These are phyloP conservation scores for Drosophila dives DNA, from an alignment of 2,888 invertebrate species.

Conservation along the genomic window DNA sequence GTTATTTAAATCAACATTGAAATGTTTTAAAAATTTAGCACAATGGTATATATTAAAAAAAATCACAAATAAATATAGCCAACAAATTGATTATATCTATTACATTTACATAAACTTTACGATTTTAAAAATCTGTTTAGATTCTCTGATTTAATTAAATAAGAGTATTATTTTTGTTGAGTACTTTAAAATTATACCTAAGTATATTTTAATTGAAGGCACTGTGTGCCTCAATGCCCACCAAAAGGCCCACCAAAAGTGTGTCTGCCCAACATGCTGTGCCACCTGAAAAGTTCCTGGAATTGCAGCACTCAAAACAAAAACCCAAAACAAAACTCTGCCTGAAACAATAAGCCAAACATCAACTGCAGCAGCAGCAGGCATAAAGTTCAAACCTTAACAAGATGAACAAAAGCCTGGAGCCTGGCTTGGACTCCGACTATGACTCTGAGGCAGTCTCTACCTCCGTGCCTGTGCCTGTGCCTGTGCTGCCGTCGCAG, in stretches of 20 bases:
- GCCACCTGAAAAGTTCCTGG: conserved; percentile 81
- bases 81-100: neutral
- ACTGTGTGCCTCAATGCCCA: conserved; percentile 44
- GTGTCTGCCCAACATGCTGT: conserved; percentile 74
- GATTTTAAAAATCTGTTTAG: neutral
- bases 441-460: conserved; percentile 9
- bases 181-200: conserved; percentile 56
- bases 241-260: conserved; percentile 70
- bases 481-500: neutral
- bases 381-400: conserved; percentile 79
- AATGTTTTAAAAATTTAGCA: too few relatives aligned
- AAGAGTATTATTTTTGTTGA: neutral
- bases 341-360: conserved; percentile 68
- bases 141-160: neutral
- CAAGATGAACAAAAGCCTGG: conserved; percentile 74
- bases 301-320: conserved; percentile 63
- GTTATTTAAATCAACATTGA: neutral
- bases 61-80: too few relatives aligned
- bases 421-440: conserved; percentile 22
- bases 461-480: conserved; percentile 11
- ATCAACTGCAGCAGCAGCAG: conserved; percentile 42
- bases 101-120: neutral
- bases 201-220: conserved; percentile 74
- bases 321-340: conserved; percentile 31
- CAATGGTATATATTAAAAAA: too few relatives aligned